Conservation (phyloP, 2,113 vertebrate species). For the Pachycephala philippinensis region DNA sequence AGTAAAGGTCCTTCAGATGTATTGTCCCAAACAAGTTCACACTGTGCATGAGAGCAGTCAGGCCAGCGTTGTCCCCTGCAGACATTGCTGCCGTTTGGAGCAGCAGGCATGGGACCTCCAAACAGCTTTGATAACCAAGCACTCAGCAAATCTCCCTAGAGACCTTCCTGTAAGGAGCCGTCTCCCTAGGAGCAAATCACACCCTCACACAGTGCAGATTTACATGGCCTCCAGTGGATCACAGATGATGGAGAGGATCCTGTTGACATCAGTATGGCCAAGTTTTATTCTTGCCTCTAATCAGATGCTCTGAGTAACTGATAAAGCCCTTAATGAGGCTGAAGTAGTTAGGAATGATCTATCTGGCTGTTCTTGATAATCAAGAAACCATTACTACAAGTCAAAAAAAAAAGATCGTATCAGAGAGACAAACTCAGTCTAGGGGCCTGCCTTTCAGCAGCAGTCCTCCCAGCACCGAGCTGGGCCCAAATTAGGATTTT, state of each 20-base stretch:
- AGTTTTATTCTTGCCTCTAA: not conserved
- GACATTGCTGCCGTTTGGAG: not conserved
- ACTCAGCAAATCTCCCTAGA: not conserved
- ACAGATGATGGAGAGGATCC: not conserved
- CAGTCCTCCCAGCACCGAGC: not conserved
- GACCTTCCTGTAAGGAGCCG: not conserved
- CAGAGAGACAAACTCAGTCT: not conserved
- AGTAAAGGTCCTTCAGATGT: not conserved
- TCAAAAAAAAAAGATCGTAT: not conserved
- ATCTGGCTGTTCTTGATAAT: not conserved
- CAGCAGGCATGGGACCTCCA: not conserved
- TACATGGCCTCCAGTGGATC: fast-evolving
- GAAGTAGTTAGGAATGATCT: not conserved
- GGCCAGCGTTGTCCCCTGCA: fast-evolving
- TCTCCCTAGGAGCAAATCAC: not conserved
- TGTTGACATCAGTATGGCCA: not conserved
- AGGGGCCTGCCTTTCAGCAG: not conserved
- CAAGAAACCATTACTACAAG: not conserved
- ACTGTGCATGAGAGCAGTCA: not conserved
- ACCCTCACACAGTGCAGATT: not conserved
- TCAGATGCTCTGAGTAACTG: not conserved
- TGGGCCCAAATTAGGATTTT: not conserved
- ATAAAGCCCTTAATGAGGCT: not conserved
- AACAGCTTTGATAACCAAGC: not conserved
- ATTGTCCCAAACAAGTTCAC: not conserved